Evolutionary conservation across 2,113 vertebrate species (phyloP).

Genomic region (Tragelaphus scriptus): DNA sequence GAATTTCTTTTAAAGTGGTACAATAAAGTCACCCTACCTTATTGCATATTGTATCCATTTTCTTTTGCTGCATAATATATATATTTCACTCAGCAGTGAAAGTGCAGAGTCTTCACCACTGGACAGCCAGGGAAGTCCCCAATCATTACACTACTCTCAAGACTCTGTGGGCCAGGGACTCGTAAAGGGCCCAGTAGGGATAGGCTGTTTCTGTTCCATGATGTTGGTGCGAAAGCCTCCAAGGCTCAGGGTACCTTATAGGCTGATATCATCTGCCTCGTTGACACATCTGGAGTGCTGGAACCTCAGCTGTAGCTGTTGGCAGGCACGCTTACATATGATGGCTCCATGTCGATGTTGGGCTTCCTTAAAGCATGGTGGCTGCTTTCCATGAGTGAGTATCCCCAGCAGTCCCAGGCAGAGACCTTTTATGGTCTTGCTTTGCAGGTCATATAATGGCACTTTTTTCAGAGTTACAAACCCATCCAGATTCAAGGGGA

Average conservation of each 20-base stretch:
- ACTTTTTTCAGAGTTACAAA: neutral
- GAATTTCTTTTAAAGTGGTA: neutral
- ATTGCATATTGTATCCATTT: neutral
- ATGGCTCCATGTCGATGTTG: neutral
- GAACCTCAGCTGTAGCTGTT: neutral
- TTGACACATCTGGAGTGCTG: neutral
- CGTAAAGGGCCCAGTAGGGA: neutral
- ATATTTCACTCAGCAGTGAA: neutral
- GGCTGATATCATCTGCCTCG: neutral
- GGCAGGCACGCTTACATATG: neutral
- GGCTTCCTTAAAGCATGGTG: neutral
- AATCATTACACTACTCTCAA: neutral
- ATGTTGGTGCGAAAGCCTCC: neutral
- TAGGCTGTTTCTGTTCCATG: neutral
- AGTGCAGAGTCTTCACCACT: neutral
- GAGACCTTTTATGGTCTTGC: neutral
- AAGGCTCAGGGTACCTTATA: neutral
- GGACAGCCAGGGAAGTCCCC: neutral
- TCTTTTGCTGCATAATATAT: neutral
- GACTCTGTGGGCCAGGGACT: neutral
- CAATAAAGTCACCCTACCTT: neutral
- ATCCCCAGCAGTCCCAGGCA: neutral
- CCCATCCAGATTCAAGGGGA: neutral
- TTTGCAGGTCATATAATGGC: neutral
- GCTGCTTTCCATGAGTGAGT: neutral